Percentiles rank a stretch among this genome's conserved stretches.
Conservation (phyloP, 53 echinoderm and acorn worm genomes). For the Actinopyga echinites region DNA sequence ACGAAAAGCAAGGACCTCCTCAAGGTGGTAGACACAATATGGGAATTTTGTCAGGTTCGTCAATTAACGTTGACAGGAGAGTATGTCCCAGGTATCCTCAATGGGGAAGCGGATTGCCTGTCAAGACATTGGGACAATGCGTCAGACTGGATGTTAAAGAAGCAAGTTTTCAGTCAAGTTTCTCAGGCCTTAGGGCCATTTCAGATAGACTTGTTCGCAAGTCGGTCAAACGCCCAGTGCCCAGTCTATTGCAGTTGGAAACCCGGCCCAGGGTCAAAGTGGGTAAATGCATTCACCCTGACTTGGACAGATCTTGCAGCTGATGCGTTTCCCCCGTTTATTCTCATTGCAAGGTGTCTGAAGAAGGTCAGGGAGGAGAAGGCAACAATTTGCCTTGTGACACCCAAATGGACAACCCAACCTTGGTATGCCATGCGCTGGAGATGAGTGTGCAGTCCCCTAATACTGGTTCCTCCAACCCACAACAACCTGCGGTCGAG, state of each 20-base stretch:
- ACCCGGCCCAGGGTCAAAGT: neutral
- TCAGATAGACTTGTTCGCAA: neutral
- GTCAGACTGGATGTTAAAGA: neutral
- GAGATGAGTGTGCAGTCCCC: conserved; percentile 26
- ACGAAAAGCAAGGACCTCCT: conserved; percentile 19
- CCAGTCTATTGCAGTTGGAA: conserved; percentile 12
- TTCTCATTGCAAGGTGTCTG: neutral
- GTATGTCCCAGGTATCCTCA: conserved; percentile 2
- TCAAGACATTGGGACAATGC: neutral
- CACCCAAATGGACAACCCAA: conserved; percentile 4
- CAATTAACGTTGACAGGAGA: conserved; percentile 1
- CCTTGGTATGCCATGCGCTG: neutral
- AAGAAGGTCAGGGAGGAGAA: conserved; percentile 6
- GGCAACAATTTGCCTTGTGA: neutral
- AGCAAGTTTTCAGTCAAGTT: neutral
- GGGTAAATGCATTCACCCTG: conserved; percentile 6
- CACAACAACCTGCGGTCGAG: neutral
- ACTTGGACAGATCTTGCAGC: neutral
- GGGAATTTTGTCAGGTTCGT: neutral
- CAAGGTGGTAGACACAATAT: neutral
- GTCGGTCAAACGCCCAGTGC: neutral
- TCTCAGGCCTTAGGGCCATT: neutral
- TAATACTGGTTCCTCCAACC: conserved; percentile 15
- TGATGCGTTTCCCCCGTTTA: neutral
- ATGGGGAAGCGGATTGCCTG: neutral